phyloP scores from a whole-genome alignment of 2,113 vertebrate genomes.

The Petromus typicus region DNA sequence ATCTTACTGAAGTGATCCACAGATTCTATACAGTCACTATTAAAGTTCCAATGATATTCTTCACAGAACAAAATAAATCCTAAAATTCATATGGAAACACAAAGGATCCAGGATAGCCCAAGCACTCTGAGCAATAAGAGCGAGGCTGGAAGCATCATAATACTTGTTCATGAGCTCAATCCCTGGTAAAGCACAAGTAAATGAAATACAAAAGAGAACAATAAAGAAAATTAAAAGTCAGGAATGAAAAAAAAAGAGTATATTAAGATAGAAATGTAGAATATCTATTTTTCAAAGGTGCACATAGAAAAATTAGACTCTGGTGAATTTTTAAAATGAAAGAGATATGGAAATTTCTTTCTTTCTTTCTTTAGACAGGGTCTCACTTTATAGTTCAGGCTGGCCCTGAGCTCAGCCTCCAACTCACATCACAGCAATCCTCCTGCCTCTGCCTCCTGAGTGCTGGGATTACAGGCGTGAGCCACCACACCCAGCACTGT shows the following conservation, averaged over 20 bases:
- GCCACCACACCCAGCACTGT: too few species aligned
- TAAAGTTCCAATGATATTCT: not conserved
- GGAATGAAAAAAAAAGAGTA: too few species aligned
- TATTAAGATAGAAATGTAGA: too few species aligned
- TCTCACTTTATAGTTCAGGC: too few species aligned
- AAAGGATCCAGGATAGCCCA: not conserved
- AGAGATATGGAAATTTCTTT: not conserved
- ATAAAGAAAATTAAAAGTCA: not conserved
- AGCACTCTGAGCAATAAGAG: not conserved
- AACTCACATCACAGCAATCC: too few species aligned
- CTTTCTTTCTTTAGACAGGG: too few species aligned
- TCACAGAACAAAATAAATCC: not conserved
- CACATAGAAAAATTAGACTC: slow-evolving; percentile 31
- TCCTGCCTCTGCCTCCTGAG: too few species aligned
- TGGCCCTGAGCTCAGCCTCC: too few species aligned
- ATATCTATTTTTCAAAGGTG: not conserved
- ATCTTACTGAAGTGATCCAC: not conserved
- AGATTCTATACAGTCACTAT: not conserved
- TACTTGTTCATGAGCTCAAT: not conserved
- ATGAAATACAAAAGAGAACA: not conserved
- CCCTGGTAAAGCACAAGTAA: not conserved
- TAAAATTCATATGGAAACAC: not conserved
- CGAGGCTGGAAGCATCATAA: not conserved
- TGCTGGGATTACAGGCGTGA: too few species aligned
- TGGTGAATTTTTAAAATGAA: slow-evolving; percentile 39